Evolutionary conservation across 2,113 vertebrate genomes (phyloP).

Genomic region (Seriola dumerili): DNA sequence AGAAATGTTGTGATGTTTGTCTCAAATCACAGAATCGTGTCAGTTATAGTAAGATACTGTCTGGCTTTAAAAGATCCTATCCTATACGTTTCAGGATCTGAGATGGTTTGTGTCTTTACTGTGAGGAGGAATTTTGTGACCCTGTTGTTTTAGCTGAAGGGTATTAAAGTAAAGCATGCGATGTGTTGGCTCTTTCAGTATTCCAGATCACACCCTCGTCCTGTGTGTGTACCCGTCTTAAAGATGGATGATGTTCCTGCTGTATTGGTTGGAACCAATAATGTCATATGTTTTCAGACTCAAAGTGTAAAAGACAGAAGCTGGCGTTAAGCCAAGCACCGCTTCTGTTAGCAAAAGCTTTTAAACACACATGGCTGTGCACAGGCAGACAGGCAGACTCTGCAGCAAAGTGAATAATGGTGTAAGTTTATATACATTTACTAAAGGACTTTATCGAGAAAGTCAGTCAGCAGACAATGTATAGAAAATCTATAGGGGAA

Average conservation of each 20-base stretch:
- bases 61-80: too few species aligned
- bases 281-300: constrained; percentile 27
- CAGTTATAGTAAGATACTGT: too few species aligned
- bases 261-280: constrained; percentile 34
- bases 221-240: constrained; percentile 28
- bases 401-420: not conserved
- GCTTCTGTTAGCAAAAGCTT: not conserved
- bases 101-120: too few species aligned
- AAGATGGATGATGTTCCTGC: constrained; percentile 15
- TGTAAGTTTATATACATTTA: not conserved
- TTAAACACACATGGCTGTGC: not conserved
- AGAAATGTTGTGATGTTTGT: too few species aligned
- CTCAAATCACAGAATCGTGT: too few species aligned
- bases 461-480: not conserved
- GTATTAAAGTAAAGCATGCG: not conserved
- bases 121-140: too few species aligned
- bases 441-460: not conserved
- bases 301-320: constrained; percentile 16
- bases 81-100: too few species aligned
- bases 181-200: constrained; percentile 15
- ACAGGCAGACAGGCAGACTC: too few species aligned
- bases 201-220: not conserved
- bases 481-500: not conserved
- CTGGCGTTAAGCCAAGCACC: not conserved
- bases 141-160: not conserved